These are phyloP conservation scores for Aspidiotus destructor DNA, from an alignment of 2,888 invertebrate genomes.

Conservation along the genomic window DNA sequence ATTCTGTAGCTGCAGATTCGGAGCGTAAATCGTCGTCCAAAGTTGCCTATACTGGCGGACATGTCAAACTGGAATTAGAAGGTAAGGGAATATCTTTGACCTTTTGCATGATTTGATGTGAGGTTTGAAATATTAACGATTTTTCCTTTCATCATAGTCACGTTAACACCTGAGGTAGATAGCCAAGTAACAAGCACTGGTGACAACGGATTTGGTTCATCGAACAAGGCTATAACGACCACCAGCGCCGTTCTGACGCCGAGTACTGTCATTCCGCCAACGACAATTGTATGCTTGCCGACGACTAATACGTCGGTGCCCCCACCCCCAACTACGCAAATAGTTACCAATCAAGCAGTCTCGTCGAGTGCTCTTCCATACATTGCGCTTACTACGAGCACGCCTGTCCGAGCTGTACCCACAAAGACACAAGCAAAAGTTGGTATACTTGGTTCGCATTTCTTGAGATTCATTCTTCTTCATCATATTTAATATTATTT, in stretches of 20 bases:
- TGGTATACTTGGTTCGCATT: neutral
- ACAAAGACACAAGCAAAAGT: slow-evolving; percentile 26
- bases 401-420: slow-evolving; percentile 45
- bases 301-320: slow-evolving; percentile 37
- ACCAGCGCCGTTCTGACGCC: slow-evolving; percentile 7
- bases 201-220: slow-evolving; percentile 39
- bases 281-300: slow-evolving; percentile 47
- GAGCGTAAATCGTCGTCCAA: slow-evolving; percentile 39
- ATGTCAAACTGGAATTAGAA: slow-evolving; percentile 49
- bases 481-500: neutral
- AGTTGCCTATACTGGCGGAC: slow-evolving; percentile 39
- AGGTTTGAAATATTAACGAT: neutral
- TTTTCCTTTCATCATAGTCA: slow-evolving; percentile 42
- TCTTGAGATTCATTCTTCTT: no score
- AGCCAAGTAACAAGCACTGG: slow-evolving; percentile 44
- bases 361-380: slow-evolving; percentile 47
- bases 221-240: slow-evolving; percentile 35
- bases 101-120: no score
- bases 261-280: slow-evolving; percentile 46
- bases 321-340: slow-evolving; percentile 34
- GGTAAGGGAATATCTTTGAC: slow-evolving; percentile 36
- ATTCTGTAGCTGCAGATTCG: slow-evolving; percentile 38
- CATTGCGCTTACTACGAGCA: slow-evolving; percentile 46
- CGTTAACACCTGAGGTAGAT: slow-evolving; percentile 54
- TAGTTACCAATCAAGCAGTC: slow-evolving; percentile 22